phyloP scores from a whole-genome alignment of 1,140 invertebrate genomes.

The Drosophila persimilis region DNA sequence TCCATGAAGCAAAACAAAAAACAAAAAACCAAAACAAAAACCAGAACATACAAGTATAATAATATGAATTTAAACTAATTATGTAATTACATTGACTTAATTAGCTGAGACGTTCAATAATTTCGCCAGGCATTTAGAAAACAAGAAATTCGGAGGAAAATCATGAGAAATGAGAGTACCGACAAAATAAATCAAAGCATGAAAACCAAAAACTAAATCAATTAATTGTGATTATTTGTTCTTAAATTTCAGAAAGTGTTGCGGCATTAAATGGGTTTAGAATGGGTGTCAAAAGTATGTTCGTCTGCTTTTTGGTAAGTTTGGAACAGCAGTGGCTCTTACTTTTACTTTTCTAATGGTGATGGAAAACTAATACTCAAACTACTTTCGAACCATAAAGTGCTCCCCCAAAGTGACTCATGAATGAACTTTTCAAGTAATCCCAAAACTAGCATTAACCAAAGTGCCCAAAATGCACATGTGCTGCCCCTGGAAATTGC shows the following conservation, averaged over 20 bases:
- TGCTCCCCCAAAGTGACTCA: too few relatives aligned
- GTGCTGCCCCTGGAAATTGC: too few relatives aligned
- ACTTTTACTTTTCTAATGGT: too few relatives aligned
- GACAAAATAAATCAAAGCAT: constrained; percentile 65
- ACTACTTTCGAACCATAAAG: too few relatives aligned
- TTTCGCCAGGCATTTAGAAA: constrained; percentile 75
- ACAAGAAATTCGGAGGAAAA: constrained; percentile 22
- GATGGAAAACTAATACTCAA: too few relatives aligned
- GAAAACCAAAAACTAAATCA: constrained; percentile 41
- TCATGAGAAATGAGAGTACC: constrained; percentile 33
- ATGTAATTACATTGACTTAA: constrained; percentile 74
- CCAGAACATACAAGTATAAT: constrained; percentile 41
- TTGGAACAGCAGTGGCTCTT: too few relatives aligned
- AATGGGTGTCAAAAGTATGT: too few relatives aligned
- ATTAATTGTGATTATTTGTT: constrained; percentile 1
- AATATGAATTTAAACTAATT: constrained; percentile 63
- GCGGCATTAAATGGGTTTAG: neutral
- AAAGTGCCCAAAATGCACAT: too few relatives aligned
- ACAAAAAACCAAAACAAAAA: constrained; percentile 24
- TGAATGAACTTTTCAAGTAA: too few relatives aligned
- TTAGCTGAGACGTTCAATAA: constrained; percentile 77
- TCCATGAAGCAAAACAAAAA: constrained; percentile 72
- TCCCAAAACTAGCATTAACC: too few relatives aligned
- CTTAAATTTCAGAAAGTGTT: too few relatives aligned
- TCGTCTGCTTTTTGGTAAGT: too few relatives aligned